A percentile compares a stretch with the other conserved stretches of the same genome.
Evolutionary conservation across 2,888 invertebrate genomes (phyloP).

Genomic region (Arrhopalites spinosus): DNA sequence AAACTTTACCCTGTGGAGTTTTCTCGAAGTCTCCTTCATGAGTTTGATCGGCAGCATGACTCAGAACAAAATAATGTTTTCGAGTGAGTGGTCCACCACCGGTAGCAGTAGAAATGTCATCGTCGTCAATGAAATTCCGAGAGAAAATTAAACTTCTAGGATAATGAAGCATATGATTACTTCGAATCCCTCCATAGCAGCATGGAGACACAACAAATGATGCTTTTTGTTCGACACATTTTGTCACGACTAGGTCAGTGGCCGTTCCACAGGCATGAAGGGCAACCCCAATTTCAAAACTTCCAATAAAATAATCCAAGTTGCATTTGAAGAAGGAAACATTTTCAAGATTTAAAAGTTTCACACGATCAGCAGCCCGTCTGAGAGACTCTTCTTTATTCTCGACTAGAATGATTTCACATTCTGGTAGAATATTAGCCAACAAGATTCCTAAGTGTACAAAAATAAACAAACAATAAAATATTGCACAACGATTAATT

Average conservation of each 20-base stretch:
- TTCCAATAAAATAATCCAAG: conserved; percentile 79
- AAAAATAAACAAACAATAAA: too few relatives aligned
- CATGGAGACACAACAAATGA: conserved; percentile 90
- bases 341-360: conserved; percentile 72
- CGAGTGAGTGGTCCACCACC: conserved; percentile 52
- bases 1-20: conserved; percentile 75
- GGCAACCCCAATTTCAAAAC: conserved; percentile 81
- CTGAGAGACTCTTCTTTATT: conserved; percentile 86
- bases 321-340: conserved; percentile 83
- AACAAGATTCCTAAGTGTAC: conserved; percentile 71
- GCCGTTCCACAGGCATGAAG: conserved; percentile 95
- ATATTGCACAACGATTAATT: too few relatives aligned
- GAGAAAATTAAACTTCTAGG: conserved; percentile 62
- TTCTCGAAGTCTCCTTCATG: too few relatives aligned
- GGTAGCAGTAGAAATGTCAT: neutral
- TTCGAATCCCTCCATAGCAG: conserved; percentile 87
- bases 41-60: conserved; percentile 91
- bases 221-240: conserved; percentile 75
- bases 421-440: conserved; percentile 77
- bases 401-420: conserved; percentile 80
- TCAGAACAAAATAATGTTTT: conserved; percentile 76
- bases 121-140: neutral
- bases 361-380: conserved; percentile 73
- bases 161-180: conserved; percentile 78
- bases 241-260: conserved; percentile 86